Evolutionary conservation across 2,113 vertebrate species (phyloP).

Genomic region (Hymenochirus boettgeri): DNA sequence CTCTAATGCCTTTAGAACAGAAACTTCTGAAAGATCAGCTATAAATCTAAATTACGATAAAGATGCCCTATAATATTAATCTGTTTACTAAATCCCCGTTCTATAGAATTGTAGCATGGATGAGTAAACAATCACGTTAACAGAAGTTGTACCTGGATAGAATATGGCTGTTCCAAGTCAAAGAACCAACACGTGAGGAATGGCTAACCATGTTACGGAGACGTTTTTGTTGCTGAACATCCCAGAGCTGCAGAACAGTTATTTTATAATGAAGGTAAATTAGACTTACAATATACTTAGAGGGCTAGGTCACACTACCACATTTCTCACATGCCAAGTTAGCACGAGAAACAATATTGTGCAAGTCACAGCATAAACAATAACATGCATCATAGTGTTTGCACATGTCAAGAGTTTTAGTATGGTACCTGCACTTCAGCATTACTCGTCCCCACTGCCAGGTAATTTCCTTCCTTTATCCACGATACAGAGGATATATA

Average conservation of each 20-base stretch:
- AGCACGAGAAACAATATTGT: not conserved
- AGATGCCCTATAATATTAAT: too few relatives aligned
- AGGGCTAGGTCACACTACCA: too few relatives aligned
- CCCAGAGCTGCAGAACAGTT: conserved; percentile 75
- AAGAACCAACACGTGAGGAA: conserved; percentile 72
- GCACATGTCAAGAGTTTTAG: conserved; percentile 7
- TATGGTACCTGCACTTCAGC: conserved; percentile 91
- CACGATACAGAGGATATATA: conserved; percentile 88
- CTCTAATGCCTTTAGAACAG: too few relatives aligned
- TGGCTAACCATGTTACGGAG: conserved; percentile 89
- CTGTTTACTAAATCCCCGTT: too few relatives aligned
- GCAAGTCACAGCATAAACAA: not conserved
- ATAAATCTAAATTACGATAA: too few relatives aligned
- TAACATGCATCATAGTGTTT: not conserved
- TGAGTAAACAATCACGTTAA: too few relatives aligned
- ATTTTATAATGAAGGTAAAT: not conserved
- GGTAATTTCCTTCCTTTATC: conserved; percentile 88
- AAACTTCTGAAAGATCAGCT: too few relatives aligned
- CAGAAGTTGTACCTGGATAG: conserved; percentile 84
- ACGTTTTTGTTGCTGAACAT: conserved; percentile 84
- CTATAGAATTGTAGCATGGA: too few relatives aligned
- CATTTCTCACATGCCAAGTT: too few relatives aligned
- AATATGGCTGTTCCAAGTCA: conserved; percentile 91
- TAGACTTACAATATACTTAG: too few relatives aligned
- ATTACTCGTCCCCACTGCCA: conserved; percentile 87